Base-by-base conservation (phyloP, 2,888 invertebrate genomes). In the Nemotelus nigrinus region DNA sequence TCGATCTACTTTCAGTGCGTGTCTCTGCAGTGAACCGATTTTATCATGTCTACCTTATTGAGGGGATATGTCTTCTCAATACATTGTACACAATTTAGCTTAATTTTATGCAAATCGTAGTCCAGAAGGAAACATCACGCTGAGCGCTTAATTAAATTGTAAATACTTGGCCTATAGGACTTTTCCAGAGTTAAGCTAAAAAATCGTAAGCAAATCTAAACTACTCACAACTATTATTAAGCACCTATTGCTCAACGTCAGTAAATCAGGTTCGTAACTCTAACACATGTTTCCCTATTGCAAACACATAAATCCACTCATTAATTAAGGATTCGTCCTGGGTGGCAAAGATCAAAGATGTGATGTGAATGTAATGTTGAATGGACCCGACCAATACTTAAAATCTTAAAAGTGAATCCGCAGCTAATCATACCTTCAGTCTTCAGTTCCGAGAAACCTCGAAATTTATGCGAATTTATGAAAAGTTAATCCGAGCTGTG, bases 351-450 rank as follows among this genome's bases (percentile, higher is more conserved):
- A 74, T 74, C 74, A 74, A 74, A 74, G 74, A 63, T 60, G 74
- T 74, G 63, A 60, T 63, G 41, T 8, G 48, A 74, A 60, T 63
- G 74, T 50, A 74, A 76, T 76, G 45, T 39, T 25, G 64, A 75
- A 75, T 39, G 53, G 77, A 78, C 72, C 78, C 75, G 64, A 77
- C 72, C 78, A 71, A 72, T 78, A 78, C 78, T 79, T 79, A 72
- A 78, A 76, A 64, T 79, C 78, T 78, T 77, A 79, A 78, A 65
- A 77, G 47, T 39, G 72, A 77, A 78, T 76, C 77, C 78, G 58
- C 68, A 78, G 77, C 74, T 79, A 79, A 79, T 79, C 78, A 76
- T 77, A 77, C 76, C 43, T 55, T 58, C 53, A 58, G 5, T 55
- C 57, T 57, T 45, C 25, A 68, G 39, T n/a, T 68, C 39, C 41